These are phyloP conservation scores for Aphidoletes aphidimyza DNA, from an alignment of 2,888 invertebrate species.

Conservation along the genomic window DNA sequence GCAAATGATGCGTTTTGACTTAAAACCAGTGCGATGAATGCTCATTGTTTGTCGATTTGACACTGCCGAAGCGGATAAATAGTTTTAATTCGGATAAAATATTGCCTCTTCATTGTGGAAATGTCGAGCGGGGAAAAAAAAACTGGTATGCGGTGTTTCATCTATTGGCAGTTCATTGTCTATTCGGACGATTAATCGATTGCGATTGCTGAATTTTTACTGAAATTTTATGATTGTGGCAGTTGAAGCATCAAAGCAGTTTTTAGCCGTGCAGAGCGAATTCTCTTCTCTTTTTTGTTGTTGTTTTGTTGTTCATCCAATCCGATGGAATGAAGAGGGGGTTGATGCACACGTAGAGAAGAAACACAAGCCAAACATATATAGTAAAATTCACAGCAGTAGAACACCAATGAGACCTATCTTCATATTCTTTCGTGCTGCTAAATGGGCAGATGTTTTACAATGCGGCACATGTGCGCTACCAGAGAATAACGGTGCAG, in stretches of 20 bases:
- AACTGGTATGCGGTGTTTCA: background rate
- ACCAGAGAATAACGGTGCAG: conserved; percentile 15
- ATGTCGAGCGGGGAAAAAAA: too few relatives aligned
- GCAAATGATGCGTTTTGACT: conserved; percentile 13
- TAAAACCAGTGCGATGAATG: conserved; percentile 2
- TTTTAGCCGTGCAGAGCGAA: too few relatives aligned
- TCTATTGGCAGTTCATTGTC: background rate
- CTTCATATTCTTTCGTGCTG: background rate
- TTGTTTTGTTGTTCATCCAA: too few relatives aligned
- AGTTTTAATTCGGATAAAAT: conserved; percentile 1
- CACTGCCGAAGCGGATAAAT: background rate
- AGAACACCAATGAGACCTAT: background rate
- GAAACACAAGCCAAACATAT: background rate
- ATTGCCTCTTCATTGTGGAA: background rate
- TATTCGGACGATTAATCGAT: conserved; percentile 35
- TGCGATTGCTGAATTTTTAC: conserved; percentile 19
- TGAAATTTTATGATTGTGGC: background rate
- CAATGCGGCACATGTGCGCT: background rate
- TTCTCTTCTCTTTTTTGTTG: too few relatives aligned
- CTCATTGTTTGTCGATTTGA: background rate
- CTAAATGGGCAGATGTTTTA: conserved; percentile 25
- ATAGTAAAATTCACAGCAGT: background rate
- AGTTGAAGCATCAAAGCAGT: too few relatives aligned
- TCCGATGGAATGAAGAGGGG: background rate
- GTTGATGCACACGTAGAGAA: background rate